Conservation (phyloP, 2,113 vertebrate species). For the Stigmatopora argus region DNA sequence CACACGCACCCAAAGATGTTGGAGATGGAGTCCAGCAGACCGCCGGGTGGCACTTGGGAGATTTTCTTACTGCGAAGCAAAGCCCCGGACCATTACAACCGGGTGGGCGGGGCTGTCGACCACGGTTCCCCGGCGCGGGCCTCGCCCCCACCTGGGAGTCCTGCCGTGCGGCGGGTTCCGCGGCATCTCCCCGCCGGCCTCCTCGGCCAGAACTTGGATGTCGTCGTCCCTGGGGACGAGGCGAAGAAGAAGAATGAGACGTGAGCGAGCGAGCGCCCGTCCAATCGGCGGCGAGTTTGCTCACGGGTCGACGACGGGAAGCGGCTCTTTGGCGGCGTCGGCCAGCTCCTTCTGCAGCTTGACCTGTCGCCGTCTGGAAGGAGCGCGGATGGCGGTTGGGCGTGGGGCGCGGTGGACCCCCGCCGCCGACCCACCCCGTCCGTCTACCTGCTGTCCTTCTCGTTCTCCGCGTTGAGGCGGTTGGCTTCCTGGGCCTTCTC, state of each 20-base stretch:
- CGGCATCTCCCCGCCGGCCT: conserved; percentile 77
- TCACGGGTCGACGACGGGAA: conserved; percentile 90
- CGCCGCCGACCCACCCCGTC: background rate
- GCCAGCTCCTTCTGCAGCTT: conserved; percentile 94
- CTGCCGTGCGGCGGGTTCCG: conserved; percentile 71
- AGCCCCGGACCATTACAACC: no score
- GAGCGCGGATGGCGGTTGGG: background rate
- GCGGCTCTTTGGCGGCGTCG: conserved; percentile 93
- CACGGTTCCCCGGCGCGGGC: no score
- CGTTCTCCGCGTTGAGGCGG: conserved; percentile 91
- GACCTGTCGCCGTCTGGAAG: conserved; percentile 82
- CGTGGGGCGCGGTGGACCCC: background rate
- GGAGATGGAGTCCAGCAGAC: conserved; percentile 93
- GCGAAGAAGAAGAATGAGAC: background rate
- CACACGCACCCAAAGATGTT: conserved; percentile 93
- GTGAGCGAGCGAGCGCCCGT: background rate
- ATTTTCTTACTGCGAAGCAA: conserved; percentile 76
- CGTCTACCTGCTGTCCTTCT: conserved; percentile 87
- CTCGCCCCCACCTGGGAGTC: conserved; percentile 70
- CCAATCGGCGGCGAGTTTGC: conserved; percentile 39
- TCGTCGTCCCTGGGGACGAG: conserved; percentile 85
- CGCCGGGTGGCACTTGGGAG: conserved; percentile 80
- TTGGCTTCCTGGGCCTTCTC: conserved; percentile 98
- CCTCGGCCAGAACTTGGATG: conserved; percentile 89
- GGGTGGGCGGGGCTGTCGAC: no score